Percentiles rank a stretch among this genome's conserved stretches.
Evolutionary conservation across 2,113 vertebrate genomes (phyloP).

Genomic region (Chrysemys picta): DNA sequence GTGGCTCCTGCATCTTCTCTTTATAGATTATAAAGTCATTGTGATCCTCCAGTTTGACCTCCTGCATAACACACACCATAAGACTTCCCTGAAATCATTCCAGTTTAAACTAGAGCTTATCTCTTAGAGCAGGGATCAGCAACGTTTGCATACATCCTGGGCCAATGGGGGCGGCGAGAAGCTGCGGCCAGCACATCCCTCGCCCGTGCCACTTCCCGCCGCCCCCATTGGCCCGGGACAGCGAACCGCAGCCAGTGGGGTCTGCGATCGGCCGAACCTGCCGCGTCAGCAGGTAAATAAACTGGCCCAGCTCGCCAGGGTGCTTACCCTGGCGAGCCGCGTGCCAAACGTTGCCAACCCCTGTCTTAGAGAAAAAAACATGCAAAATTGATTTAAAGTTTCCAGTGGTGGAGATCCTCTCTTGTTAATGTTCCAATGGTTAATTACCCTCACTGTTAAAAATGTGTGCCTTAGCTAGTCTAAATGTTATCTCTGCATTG

Average conservation of each 20-base stretch:
- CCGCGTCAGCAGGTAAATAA: no score
- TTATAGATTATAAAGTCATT: neutral
- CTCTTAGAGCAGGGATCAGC: neutral
- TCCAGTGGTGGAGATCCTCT: neutral
- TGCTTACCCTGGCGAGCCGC: no score
- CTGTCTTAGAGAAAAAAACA: neutral
- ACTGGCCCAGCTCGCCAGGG: no score
- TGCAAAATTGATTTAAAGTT: rapidly evolving
- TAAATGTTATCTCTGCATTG: neutral
- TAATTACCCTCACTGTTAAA: neutral
- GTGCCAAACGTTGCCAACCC: no score
- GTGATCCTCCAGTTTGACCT: neutral
- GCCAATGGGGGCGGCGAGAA: no score
- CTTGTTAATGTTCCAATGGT: neutral
- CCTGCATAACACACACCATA: neutral
- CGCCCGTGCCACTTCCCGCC: no score
- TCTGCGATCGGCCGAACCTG: no score
- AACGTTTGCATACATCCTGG: no score
- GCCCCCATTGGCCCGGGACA: no score
- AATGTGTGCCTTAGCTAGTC: neutral
- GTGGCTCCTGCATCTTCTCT: neutral
- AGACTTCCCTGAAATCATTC: neutral
- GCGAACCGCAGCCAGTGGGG: no score
- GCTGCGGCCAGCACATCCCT: no score
- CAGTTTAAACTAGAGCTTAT: neutral